Evolutionary conservation across 2,888 invertebrate genomes (phyloP), one percentile per base, ranked within the genome.

Genomic region (Altica lythri): DNA sequence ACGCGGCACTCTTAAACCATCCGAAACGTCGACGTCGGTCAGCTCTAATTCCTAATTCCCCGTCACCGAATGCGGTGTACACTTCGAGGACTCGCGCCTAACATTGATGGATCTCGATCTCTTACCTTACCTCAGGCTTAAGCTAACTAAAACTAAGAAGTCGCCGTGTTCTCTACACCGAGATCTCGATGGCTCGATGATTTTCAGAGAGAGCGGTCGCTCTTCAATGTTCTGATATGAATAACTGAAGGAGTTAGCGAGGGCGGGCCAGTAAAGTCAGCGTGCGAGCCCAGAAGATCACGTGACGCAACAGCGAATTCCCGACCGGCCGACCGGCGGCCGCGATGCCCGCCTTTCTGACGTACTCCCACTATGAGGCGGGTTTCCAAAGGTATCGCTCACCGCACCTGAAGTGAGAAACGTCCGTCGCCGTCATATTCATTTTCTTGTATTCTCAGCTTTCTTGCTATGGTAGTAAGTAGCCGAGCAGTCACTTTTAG

Each of bases 221-320:
- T 32, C 40, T 49, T 49, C 40, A 40, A 18, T 49, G 42, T 49
- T 22, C 48, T 49, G 49, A 40, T 49, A 49, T 49, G 49, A 49
- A 49, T 46, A 44, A 72, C 70, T 65, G 71, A 71, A 74, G 71
- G 72, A 73, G 71, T 72, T 72, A 67, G 67, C 61, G 72, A 67
- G 82, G 75, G 67, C 79, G 60, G 80, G 76, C 68, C 80, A n/a
- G n/a, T n/a, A n/a, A n/a, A n/a, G n/a, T n/a, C n/a, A n/a, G 59
- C 81, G 78, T 70, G 81, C 82, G 72, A 79, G 79, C 66, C 59
- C 55, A 50, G 19, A 12, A 77, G 79, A 63, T 82, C 82, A 69
- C 81, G 74, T 73, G 75, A 74, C 64, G 62, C 63, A 70, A 68
- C 69, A 64, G 65, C 66, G 62, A 64, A 58, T 60, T 55, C 49